Conservation (phyloP, 2,888 invertebrate genomes). For the Eupithecia abbreviata region DNA sequence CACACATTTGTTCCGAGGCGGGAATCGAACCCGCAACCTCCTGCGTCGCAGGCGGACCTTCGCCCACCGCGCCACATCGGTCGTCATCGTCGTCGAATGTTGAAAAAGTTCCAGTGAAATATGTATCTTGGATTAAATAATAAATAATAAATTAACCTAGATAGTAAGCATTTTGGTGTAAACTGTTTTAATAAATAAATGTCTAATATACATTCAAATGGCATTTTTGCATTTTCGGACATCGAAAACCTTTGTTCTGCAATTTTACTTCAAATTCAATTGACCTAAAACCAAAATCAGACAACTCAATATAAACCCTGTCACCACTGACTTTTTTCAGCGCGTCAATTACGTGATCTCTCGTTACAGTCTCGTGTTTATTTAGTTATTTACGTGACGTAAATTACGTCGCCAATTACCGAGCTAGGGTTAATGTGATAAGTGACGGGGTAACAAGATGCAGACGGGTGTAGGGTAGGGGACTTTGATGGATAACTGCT, state of each 20-base stretch:
- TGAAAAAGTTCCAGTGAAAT: too few relatives aligned
- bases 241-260: not conserved
- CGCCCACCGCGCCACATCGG: too few relatives aligned
- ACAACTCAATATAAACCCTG: conserved; percentile 9
- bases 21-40: too few relatives aligned
- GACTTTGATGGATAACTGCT: conserved; percentile 32
- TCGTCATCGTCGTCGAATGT: too few relatives aligned
- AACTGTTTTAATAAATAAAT: too few relatives aligned
- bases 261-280: not conserved
- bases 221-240: not conserved
- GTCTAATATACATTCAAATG: too few relatives aligned
- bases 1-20: too few relatives aligned
- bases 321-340: conserved; percentile 24
- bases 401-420: conserved; percentile 59
- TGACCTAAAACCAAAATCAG: not conserved
- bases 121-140: too few relatives aligned
- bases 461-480: conserved; percentile 43
- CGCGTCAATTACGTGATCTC: conserved; percentile 45
- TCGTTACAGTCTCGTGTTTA: conserved; percentile 51
- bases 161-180: not conserved
- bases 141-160: too few relatives aligned
- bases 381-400: conserved; percentile 56
- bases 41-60: too few relatives aligned
- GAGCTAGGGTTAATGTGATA: conserved; percentile 65
- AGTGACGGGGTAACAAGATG: conserved; percentile 63